Conservation (phyloP, 2,797 vertebrate genomes). For the Agapornis canus region DNA sequence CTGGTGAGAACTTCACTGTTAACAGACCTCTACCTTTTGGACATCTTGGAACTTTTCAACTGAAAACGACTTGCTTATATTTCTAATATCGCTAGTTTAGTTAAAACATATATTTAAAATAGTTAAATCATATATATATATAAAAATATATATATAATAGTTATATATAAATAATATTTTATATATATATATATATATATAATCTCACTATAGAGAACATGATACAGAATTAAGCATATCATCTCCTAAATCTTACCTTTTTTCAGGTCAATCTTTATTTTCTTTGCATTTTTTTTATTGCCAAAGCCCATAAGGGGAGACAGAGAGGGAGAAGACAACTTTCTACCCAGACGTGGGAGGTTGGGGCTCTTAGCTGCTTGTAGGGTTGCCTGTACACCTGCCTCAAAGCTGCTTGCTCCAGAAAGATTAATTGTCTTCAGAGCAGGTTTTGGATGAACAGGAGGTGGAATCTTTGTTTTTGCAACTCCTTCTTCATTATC, state of each 20-base stretch:
- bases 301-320: slow-evolving; percentile 84
- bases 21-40: neutral
- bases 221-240: neutral
- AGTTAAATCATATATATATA: neutral
- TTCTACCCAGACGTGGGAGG: slow-evolving; percentile 74
- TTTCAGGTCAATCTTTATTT: slow-evolving; percentile 91
- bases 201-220: neutral
- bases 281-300: slow-evolving; percentile 87
- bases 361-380: slow-evolving; percentile 72
- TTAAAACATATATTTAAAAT: neutral
- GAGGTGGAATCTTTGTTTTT: slow-evolving; percentile 81
- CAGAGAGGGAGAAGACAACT: slow-evolving; percentile 80
- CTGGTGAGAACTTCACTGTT: neutral
- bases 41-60: neutral
- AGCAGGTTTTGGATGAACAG: slow-evolving; percentile 81
- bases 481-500: slow-evolving; percentile 71
- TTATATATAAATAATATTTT: too few species aligned
- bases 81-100: neutral
- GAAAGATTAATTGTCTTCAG: slow-evolving; percentile 44
- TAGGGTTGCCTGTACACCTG: neutral
- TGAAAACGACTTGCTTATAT: neutral
- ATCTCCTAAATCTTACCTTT: slow-evolving; percentile 84
- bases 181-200: too few species aligned
- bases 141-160: too few species aligned
- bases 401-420: slow-evolving; percentile 56